These are phyloP conservation scores for Acleris sparsana DNA, from an alignment of 2,888 invertebrate species.

Conservation along the genomic window DNA sequence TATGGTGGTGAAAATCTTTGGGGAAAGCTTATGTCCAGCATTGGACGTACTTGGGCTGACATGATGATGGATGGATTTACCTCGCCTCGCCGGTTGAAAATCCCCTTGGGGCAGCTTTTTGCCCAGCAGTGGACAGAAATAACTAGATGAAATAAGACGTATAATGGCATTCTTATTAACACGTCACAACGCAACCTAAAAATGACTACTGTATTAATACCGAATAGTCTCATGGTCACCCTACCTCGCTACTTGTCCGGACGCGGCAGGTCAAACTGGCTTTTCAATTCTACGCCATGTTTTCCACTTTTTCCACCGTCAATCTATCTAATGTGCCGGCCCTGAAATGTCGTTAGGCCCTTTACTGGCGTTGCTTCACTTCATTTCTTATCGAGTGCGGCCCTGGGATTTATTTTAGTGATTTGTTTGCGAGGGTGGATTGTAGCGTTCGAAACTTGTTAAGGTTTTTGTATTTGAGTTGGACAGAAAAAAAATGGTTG, in stretches of 20 bases:
- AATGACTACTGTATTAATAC: background rate
- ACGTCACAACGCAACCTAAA: no score
- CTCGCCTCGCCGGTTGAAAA: no score
- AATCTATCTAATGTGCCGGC: slow-evolving; percentile 52
- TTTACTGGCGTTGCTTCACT: slow-evolving; percentile 40
- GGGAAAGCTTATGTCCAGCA: no score
- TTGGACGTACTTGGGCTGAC: no score
- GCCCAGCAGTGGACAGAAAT: no score
- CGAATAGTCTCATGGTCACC: slow-evolving; percentile 39
- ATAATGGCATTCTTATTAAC: no score
- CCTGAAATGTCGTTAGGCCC: slow-evolving; percentile 42
- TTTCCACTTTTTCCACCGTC: slow-evolving; percentile 48
- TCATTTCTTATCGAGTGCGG: slow-evolving; percentile 27
- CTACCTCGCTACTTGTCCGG: slow-evolving; percentile 42
- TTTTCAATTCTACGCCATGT: slow-evolving; percentile 55
- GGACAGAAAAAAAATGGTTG: no score
- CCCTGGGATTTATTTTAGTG: slow-evolving; percentile 21
- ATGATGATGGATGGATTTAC: no score
- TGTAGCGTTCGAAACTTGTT: background rate
- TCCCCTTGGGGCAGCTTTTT: no score
- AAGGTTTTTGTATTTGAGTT: no score
- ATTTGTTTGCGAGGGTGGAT: slow-evolving; percentile 17
- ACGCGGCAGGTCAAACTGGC: slow-evolving; percentile 53
- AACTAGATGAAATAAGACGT: no score
- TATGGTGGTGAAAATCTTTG: no score